phyloP scores from a whole-genome alignment of 2,113 vertebrate species.

The Meles meles region DNA sequence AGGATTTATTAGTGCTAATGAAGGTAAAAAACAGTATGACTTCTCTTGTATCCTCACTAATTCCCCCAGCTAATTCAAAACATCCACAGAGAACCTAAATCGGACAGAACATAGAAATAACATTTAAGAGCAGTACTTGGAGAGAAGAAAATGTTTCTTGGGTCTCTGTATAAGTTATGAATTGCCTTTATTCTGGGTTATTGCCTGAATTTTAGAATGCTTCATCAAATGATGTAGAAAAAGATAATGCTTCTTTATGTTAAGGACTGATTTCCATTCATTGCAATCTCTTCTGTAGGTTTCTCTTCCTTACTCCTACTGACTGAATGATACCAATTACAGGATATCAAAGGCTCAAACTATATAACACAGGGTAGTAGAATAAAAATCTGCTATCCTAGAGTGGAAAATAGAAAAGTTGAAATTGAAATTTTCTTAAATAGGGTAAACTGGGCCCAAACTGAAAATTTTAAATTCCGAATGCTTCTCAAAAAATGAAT shows the following conservation, averaged over 20 bases:
- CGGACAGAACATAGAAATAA: not conserved
- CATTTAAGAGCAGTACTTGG: not conserved
- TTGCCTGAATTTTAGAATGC: conserved; percentile 23
- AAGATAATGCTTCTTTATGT: not conserved
- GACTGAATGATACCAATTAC: conserved; percentile 12
- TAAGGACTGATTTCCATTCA: conserved; percentile 4
- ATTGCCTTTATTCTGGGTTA: conserved; percentile 24
- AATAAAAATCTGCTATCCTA: conserved; percentile 9
- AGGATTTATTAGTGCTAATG: conserved; percentile 74
- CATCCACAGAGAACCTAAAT: not conserved
- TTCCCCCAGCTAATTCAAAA: conserved; percentile 62
- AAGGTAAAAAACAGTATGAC: conserved; percentile 59
- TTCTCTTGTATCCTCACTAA: conserved; percentile 49
- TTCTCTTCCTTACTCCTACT: not conserved
- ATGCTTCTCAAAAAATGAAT: not conserved
- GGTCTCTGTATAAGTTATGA: not conserved
- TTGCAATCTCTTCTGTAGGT: not conserved
- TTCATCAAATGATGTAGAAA: conserved; percentile 5
- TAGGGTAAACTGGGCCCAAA: not conserved
- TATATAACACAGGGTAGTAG: not conserved
- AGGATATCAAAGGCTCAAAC: not conserved
- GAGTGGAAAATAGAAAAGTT: not conserved
- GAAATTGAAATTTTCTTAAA: not conserved
- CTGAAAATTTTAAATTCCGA: not conserved
- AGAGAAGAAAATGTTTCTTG: not conserved